These are phyloP conservation scores for Pandemis heparana DNA, from an alignment of 2,888 invertebrate genomes.

Conservation along the genomic window DNA sequence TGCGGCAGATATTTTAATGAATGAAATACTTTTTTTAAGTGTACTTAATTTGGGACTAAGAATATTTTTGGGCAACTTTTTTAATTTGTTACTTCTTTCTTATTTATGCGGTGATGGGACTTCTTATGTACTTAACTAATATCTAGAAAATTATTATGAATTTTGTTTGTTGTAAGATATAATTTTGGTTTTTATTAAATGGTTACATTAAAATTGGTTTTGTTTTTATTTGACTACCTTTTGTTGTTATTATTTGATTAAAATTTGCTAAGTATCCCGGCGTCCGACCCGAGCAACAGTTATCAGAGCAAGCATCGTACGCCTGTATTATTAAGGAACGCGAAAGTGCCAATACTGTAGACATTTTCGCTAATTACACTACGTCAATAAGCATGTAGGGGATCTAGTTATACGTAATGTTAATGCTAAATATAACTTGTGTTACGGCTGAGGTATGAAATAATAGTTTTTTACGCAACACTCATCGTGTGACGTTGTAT, in stretches of 20 bases:
- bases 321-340: conserved; percentile 44
- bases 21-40: conserved; percentile 19
- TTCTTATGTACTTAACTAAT: conserved; percentile 53
- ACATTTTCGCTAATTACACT: conserved; percentile 70
- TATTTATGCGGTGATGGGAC: conserved; percentile 32
- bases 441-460: conserved; percentile 54
- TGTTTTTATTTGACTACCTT: conserved; percentile 60
- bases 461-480: conserved; percentile 69
- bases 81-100: conserved; percentile 26
- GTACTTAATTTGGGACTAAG: conserved; percentile 34
- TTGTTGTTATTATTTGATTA: conserved; percentile 27
- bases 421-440: conserved; percentile 58
- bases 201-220: conserved; percentile 70
- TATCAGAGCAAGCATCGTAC: conserved; percentile 25
- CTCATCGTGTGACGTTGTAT: conserved; percentile 55
- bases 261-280: neutral
- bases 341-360: conserved; percentile 67
- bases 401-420: conserved; percentile 55
- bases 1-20: conserved; percentile 10
- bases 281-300: neutral
- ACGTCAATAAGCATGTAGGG: conserved; percentile 70
- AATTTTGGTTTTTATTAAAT: conserved; percentile 80
- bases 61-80: conserved; percentile 19
- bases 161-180: conserved; percentile 53
- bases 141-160: conserved; percentile 57